Percentiles rank a stretch among this genome's conserved stretches.
These are phyloP conservation scores for Venusia cambrica DNA, from an alignment of 2,888 invertebrate species.

Conservation along the genomic window DNA sequence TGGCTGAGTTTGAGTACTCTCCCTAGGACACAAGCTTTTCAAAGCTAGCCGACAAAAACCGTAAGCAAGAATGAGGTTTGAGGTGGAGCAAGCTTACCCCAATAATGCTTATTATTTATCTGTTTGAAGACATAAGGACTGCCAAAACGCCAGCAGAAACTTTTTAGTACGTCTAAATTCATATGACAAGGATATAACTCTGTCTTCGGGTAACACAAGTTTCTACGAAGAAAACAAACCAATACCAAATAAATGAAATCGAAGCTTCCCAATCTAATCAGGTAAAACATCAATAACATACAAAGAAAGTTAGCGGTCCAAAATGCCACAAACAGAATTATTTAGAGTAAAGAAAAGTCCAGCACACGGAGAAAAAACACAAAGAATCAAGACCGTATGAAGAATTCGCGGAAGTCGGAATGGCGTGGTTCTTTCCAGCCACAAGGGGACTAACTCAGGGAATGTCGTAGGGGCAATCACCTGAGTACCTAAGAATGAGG, in stretches of 20 bases:
- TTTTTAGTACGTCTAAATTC: no score
- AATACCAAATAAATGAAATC: slow-evolving; percentile 2
- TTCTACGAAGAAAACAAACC: neutral
- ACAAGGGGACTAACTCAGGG: slow-evolving; percentile 31
- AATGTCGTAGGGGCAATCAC: neutral
- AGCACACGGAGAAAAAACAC: slow-evolving; percentile 31
- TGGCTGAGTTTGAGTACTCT: no score
- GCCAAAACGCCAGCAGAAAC: no score
- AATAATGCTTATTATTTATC: no score
- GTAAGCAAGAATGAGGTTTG: no score
- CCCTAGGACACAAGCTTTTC: no score
- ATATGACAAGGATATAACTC: no score
- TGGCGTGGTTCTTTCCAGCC: slow-evolving; percentile 43
- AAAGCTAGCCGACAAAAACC: no score
- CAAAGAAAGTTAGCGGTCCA: slow-evolving; percentile 19
- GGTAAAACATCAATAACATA: slow-evolving; percentile 21
- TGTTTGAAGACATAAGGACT: no score
- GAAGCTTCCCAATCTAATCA: slow-evolving; percentile 10
- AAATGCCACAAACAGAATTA: slow-evolving; percentile 26
- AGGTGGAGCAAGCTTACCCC: no score
- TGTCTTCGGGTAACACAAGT: no score
- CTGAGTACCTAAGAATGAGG: no score
- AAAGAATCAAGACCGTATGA: slow-evolving; percentile 42
- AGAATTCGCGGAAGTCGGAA: slow-evolving; percentile 39
- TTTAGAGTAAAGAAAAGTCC: slow-evolving; percentile 29